Evolutionary conservation across 2,888 invertebrate species (phyloP).

Genomic region (Luffia ferchaultella): DNA sequence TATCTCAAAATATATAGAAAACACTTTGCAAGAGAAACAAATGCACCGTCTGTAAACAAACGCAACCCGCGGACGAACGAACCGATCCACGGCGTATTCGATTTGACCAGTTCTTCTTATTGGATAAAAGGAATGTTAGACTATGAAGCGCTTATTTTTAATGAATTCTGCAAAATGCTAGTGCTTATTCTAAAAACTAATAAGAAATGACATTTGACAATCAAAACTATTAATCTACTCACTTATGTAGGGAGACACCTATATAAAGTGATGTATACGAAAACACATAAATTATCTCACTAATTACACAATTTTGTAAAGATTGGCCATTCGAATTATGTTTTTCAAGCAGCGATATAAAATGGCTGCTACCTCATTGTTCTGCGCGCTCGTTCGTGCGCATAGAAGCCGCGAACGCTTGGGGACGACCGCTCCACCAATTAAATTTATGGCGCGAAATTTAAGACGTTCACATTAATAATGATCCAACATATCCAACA

Average conservation of each 20-base stretch:
- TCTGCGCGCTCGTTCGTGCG: slow-evolving; percentile 68
- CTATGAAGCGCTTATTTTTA: background rate
- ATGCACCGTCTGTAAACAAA: slow-evolving; percentile 31
- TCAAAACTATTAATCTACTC: slow-evolving; percentile 54
- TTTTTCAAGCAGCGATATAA: slow-evolving; percentile 66
- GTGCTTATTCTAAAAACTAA: background rate
- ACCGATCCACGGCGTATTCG: too few relatives aligned
- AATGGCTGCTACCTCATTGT: slow-evolving; percentile 68
- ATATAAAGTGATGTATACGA: slow-evolving; percentile 50
- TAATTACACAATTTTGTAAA: slow-evolving; percentile 66
- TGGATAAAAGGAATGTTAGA: background rate
- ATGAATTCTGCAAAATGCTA: slow-evolving; percentile 19
- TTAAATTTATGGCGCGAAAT: slow-evolving; percentile 67
- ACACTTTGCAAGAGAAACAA: slow-evolving; percentile 24
- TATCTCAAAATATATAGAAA: slow-evolving; percentile 34
- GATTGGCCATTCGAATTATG: slow-evolving; percentile 68
- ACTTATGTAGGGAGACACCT: slow-evolving; percentile 58
- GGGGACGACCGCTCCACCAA: slow-evolving; percentile 65
- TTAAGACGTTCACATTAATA: slow-evolving; percentile 32
- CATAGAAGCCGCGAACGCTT: slow-evolving; percentile 68
- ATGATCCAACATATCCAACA: background rate
- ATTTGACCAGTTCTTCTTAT: background rate
- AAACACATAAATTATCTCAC: slow-evolving; percentile 66
- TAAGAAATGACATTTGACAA: slow-evolving; percentile 22
- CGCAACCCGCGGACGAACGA: slow-evolving; percentile 11